These are phyloP conservation scores for Syrrhaptes paradoxus DNA, from an alignment of 2,113 vertebrate genomes.

Conservation along the genomic window DNA sequence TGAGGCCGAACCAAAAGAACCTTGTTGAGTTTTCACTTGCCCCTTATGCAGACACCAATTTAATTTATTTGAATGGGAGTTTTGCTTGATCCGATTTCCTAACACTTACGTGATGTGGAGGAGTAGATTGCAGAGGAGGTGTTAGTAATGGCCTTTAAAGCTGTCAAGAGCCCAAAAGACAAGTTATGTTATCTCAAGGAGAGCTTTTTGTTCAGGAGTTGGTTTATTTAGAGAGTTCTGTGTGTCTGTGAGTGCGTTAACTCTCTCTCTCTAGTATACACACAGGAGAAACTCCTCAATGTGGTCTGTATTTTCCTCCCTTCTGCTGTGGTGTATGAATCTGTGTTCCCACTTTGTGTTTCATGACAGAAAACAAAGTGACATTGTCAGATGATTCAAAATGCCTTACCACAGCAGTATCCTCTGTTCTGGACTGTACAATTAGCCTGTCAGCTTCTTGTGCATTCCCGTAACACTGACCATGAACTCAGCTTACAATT, in stretches of 20 bases:
- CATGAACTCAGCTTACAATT: neutral
- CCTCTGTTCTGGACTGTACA: neutral
- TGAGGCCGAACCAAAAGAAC: neutral
- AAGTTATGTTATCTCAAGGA: neutral
- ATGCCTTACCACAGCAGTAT: neutral
- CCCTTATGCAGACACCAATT: neutral
- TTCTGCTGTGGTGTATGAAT: neutral
- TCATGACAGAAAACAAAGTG: neutral
- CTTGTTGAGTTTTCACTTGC: neutral
- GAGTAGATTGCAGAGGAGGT: slow-evolving; percentile 17
- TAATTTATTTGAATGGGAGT: neutral
- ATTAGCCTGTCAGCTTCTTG: neutral
- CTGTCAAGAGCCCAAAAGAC: neutral
- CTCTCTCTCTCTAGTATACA: neutral
- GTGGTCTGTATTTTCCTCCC: neutral
- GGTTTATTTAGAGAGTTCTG: neutral
- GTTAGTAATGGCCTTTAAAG: slow-evolving; percentile 11
- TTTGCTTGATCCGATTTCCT: neutral
- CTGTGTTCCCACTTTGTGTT: neutral
- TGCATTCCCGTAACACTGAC: neutral
- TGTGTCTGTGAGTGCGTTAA: neutral
- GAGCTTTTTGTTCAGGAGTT: neutral
- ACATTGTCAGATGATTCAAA: neutral
- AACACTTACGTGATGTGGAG: neutral
- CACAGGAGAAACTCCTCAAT: neutral